Conservation (phyloP, 2,797 vertebrate species). For the Rhinatrema bivittatum region DNA sequence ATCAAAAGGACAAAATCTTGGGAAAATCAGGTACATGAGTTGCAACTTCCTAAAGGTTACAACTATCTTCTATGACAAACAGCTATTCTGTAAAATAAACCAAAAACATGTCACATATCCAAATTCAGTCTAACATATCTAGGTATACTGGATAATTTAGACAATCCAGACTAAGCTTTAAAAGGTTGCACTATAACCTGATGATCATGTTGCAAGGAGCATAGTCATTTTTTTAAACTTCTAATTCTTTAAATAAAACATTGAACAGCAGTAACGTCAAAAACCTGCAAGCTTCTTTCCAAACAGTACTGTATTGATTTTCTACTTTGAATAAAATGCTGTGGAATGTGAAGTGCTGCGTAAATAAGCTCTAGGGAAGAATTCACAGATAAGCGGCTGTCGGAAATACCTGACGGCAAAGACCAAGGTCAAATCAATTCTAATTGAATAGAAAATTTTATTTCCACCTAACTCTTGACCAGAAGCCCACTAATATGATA, state of each 20-base stretch:
- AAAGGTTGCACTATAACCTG: neutral
- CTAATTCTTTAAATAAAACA: neutral
- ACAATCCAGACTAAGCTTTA: too few relatives aligned
- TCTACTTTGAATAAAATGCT: constrained; percentile 4
- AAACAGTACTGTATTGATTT: neutral
- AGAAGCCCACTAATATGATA: neutral
- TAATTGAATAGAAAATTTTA: neutral
- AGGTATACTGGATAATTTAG: too few relatives aligned
- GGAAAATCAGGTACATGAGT: too few relatives aligned
- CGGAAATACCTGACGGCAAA: neutral
- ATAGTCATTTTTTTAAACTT: neutral
- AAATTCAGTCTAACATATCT: too few relatives aligned
- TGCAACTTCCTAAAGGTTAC: too few relatives aligned
- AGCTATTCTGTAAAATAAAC: too few relatives aligned
- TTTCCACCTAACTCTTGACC: neutral
- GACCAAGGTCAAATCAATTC: neutral
- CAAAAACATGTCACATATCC: too few relatives aligned
- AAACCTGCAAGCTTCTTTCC: neutral
- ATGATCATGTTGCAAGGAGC: neutral
- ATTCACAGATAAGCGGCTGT: neutral
- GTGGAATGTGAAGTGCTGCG: neutral
- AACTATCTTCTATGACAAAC: too few relatives aligned
- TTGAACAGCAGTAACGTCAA: neutral
- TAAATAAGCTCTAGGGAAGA: constrained; percentile 5
- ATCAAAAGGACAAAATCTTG: too few relatives aligned